These are phyloP conservation scores for Himalopsyche kuldschensis DNA, from an alignment of 2,888 invertebrate species.

Conservation along the genomic window DNA sequence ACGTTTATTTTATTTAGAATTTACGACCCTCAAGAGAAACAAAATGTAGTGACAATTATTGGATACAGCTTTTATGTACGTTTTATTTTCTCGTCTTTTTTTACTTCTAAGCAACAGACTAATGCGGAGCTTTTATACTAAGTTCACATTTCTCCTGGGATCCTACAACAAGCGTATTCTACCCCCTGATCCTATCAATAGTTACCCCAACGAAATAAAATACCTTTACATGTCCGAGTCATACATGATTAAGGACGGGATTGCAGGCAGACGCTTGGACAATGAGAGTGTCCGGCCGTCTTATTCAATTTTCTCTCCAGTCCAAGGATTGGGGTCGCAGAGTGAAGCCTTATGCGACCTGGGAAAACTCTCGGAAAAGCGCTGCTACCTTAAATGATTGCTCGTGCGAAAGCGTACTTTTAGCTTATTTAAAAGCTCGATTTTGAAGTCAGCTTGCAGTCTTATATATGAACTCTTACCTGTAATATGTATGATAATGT, in stretches of 20 bases:
- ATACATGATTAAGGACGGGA: not conserved
- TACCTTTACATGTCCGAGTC: not conserved
- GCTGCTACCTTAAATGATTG: not conserved
- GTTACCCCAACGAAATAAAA: not conserved
- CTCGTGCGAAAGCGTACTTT: not conserved
- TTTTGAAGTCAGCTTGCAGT: not conserved
- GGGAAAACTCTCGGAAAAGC: not conserved
- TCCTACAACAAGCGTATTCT: not conserved
- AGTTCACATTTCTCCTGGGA: not conserved
- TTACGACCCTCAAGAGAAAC: no score
- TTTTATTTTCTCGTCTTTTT: no score
- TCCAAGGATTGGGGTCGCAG: not conserved
- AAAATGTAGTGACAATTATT: no score
- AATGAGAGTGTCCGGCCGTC: not conserved
- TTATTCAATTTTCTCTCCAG: not conserved
- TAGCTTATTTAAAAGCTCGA: not conserved
- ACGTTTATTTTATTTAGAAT: no score
- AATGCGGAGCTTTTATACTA: not conserved
- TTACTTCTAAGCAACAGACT: not conserved
- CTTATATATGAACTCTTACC: not conserved
- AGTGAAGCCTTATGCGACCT: not conserved
- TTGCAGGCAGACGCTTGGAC: not conserved
- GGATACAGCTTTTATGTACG: no score
- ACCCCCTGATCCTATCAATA: not conserved
- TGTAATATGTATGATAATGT: no score